Evolutionary conservation across 2,113 vertebrate species (phyloP), one percentile per base, ranked within the genome.

Genomic region (Piliocolobus tephrosceles): DNA sequence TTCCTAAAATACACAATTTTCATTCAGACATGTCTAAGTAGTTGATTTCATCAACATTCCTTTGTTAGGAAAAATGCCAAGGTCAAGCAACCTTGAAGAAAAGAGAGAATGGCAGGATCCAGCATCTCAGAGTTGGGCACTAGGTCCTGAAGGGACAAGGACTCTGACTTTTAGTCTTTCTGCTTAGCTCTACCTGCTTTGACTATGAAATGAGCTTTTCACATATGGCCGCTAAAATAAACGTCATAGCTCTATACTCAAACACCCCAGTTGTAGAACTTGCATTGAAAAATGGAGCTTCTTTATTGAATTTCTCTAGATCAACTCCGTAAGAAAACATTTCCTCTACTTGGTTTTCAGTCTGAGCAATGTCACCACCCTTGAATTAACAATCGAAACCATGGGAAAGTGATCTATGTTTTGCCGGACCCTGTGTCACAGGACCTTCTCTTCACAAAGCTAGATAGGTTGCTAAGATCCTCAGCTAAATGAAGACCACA

Each of bases 41-140:
- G 18, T 30, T 90, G 40, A 73, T 79, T 93, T 80, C 32, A 93
- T 84, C 70, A 75, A 52, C 23, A 88, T 70, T 17, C 14, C 20
- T 83, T 93, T 93, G 32, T 40, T 64, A 52, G 35, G 66, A 95
- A 57, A 25, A 88, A 91, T n/a, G 16, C 45, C 78, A 90, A 94
- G 57, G 27, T 79, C 27, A 64, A 64, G 61, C 4, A 13, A 64
- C 27, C 27, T 1, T 64, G 45, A 88, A 16, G 79, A n/a, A 92
- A 58, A 87, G 22, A 85, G 35, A 82, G 61, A 57, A 16, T 13
- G 17, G 2, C 5, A 58, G 30, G 14, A 11, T 22, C 27, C 27
- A 45, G 30, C 38, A 80, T 73, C 14, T 38, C 79, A 68, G 3
- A 50, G 22, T 55, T 81, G 32, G 90, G 16, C 57, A 55, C 40